Evolutionary conservation across 1,140 invertebrate species (phyloP).

Genomic region (Mylabris phalerata): DNA sequence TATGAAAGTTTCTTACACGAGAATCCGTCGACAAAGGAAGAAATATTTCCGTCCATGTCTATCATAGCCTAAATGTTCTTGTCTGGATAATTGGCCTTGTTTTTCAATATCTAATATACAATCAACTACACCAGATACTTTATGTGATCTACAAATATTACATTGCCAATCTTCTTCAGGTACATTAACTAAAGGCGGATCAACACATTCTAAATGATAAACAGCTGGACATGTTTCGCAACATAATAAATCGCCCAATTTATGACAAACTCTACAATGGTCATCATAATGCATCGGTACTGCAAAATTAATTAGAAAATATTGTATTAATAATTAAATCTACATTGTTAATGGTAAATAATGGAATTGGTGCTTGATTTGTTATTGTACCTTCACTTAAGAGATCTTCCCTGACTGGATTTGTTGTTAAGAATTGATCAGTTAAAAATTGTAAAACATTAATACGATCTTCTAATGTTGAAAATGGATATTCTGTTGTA

Average conservation of each 20-base stretch:
- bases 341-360: background rate
- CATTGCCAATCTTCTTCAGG: slow-evolving; percentile 97
- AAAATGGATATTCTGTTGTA: slow-evolving; percentile 84
- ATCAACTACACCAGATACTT: slow-evolving; percentile 85
- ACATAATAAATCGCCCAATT: slow-evolving; percentile 88
- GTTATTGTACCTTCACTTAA: slow-evolving; percentile 71
- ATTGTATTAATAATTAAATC: background rate
- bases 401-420: slow-evolving; percentile 86
- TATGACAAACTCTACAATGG: slow-evolving; percentile 91
- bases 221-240: slow-evolving; percentile 96
- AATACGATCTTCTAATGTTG: slow-evolving; percentile 72
- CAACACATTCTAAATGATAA: slow-evolving; percentile 92
- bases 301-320: slow-evolving; percentile 40
- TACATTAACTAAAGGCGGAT: slow-evolving; percentile 86
- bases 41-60: slow-evolving; percentile 93
- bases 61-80: slow-evolving; percentile 91
- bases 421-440: slow-evolving; percentile 91
- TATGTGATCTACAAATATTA: slow-evolving; percentile 83
- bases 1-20: slow-evolving; percentile 67
- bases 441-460: slow-evolving; percentile 85
- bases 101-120: slow-evolving; percentile 88
- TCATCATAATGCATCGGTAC: slow-evolving; percentile 91
- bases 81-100: slow-evolving; percentile 81
- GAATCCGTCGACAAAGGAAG: slow-evolving; percentile 85
- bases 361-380: background rate